Percentiles rank a stretch among this genome's conserved stretches.
Conservation (phyloP, 2,797 vertebrate genomes). For the Moxostoma hubbsi region DNA sequence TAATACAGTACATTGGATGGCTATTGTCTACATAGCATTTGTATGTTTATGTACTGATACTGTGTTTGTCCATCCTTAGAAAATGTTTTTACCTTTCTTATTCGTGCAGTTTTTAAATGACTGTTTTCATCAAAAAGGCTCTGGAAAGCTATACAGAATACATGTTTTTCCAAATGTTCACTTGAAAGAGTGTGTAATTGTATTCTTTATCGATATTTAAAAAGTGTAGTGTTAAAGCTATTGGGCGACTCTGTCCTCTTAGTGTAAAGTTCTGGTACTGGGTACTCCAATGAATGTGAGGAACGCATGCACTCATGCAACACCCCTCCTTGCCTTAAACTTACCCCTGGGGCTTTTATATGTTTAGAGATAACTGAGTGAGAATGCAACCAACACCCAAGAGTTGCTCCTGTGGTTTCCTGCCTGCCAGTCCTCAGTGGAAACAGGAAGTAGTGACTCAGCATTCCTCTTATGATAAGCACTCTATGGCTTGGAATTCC, state of each 20-base stretch:
- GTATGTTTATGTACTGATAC: background rate
- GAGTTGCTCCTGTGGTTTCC: conserved; percentile 74
- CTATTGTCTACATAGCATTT: background rate
- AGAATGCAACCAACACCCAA: conserved; percentile 62
- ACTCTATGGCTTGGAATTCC: conserved; percentile 19
- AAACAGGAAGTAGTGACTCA: conserved; percentile 79
- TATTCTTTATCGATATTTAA: background rate
- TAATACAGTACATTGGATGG: background rate
- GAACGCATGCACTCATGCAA: background rate
- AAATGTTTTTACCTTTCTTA: no score
- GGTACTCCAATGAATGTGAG: conserved; percentile 8
- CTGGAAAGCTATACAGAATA: background rate
- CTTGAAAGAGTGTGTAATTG: background rate
- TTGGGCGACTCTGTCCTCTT: background rate
- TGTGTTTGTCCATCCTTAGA: background rate
- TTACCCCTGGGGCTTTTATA: conserved; percentile 56
- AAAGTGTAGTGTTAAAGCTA: background rate
- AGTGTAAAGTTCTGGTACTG: background rate
- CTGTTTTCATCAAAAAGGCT: background rate
- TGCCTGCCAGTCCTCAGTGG: conserved; percentile 58
- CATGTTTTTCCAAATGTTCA: background rate
- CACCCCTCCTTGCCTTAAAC: conserved; percentile 21
- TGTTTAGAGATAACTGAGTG: conserved; percentile 69
- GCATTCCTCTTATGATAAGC: conserved; percentile 70
- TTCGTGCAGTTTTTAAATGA: background rate